phyloP scores from a whole-genome alignment of 2,113 vertebrate genomes.

The Cairina moschata region DNA sequence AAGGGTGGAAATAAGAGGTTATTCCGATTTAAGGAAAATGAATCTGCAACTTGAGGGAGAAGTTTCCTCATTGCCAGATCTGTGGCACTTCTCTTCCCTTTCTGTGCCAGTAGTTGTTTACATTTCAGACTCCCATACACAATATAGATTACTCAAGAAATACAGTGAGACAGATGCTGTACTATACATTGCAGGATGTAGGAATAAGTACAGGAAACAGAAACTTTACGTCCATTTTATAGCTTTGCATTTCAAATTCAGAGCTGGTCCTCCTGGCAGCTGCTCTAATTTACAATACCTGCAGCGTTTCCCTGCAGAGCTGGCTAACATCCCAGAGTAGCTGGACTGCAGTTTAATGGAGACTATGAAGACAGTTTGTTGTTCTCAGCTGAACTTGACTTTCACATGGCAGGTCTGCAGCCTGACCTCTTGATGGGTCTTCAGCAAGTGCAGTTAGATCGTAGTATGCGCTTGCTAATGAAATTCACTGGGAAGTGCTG shows the following conservation, averaged over 20 bases:
- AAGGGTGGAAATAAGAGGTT: background rate
- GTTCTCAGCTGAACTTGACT: background rate
- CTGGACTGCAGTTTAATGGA: slow-evolving; percentile 10
- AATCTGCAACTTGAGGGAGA: background rate
- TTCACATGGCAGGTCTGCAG: background rate
- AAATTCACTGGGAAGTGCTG: background rate
- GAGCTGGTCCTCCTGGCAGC: slow-evolving; percentile 17
- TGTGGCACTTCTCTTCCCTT: background rate
- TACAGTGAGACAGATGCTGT: background rate
- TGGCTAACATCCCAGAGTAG: slow-evolving; percentile 30
- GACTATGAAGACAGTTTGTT: background rate
- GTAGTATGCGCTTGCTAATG: background rate
- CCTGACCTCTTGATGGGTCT: background rate
- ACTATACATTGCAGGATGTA: background rate
- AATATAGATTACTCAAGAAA: background rate
- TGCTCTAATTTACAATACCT: slow-evolving; percentile 42
- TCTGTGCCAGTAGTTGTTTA: background rate
- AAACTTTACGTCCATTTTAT: slow-evolving; percentile 32
- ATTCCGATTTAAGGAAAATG: background rate
- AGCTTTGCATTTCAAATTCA: slow-evolving; percentile 29
- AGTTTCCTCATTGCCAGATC: background rate
- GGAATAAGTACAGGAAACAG: background rate
- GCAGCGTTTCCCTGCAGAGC: slow-evolving; percentile 5
- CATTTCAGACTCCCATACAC: background rate
- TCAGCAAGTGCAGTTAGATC: background rate